Base-by-base conservation (phyloP, 2,888 invertebrate species). In the Noctuana brunneofusca region DNA sequence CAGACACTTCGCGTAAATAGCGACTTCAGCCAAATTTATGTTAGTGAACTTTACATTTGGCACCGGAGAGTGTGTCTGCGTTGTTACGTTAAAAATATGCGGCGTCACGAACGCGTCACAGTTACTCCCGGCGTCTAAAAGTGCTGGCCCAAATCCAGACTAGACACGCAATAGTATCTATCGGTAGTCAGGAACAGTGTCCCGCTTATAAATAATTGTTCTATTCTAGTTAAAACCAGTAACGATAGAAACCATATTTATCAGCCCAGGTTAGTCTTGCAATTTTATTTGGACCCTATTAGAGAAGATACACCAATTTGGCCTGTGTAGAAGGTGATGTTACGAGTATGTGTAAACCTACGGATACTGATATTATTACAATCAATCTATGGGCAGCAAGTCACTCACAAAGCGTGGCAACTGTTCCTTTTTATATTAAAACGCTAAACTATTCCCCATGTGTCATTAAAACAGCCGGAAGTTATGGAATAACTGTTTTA, bases 1-100 rank as follows among this genome's bases (percentile, higher is more conserved):
- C 79, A 81, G 80, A 81, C 81, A 83, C 79, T 79, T 76, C 75
- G 77, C 80, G 85, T 87, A 86, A 86, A 87, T 84, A 87, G 79
- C 71, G 69, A 59, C 82, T 81, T 83, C 82, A 85, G 90, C 90
- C 90, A 90, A 89, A 88, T 86, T 83, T 87, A 88, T 87, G 89
- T 88, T 84, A 85, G 85, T 88, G 89, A 90, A 89, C 89, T 89
- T 89, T 90, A 86, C 86, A 87, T 87, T 89, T 89, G 90, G 90
- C 90, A 89, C 86, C 80, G 78, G 54, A 43, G 76, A 81, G 80
- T 79, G 80, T 81, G 84, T 87, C 86, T 84, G 87, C 79, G 56
- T 50, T 80, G 86, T 86, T 89, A 90, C 89, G 89, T 89, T 89
- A 87, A 87, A 89, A 89, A 89, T 89, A 91, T 87, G 84, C 87